Evolutionary conservation across 2,113 vertebrate species (phyloP).

Genomic region (Aptenodytes forsteri): DNA sequence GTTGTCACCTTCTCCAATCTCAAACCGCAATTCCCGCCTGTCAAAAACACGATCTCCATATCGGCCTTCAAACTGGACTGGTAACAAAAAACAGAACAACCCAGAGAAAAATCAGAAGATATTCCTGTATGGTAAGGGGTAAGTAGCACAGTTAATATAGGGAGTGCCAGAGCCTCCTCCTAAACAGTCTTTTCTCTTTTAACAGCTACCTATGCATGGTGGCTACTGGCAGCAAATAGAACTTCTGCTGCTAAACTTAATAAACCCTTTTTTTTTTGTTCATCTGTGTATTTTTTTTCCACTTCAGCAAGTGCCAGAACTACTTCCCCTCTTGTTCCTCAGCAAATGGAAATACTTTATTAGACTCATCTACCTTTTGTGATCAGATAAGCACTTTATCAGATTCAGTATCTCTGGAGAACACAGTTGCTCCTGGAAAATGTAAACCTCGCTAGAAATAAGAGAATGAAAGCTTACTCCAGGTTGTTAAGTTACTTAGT

Average conservation of each 20-base stretch:
- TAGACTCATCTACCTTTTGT: not conserved
- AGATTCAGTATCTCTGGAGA: not conserved
- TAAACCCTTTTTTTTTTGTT: fast-evolving
- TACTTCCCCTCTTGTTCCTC: not conserved
- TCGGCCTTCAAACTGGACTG: constrained; percentile 86
- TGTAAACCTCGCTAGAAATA: not conserved
- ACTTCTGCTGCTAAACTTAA: not conserved
- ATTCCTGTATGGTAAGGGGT: not conserved
- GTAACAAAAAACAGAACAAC: not conserved
- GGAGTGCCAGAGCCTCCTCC: not conserved
- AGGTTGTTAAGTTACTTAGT: not conserved
- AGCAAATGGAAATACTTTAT: not conserved
- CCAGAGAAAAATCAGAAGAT: not conserved
- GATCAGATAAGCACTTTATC: not conserved
- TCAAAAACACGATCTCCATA: constrained; percentile 84
- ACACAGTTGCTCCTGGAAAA: not conserved
- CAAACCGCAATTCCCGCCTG: constrained; percentile 87
- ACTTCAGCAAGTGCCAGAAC: not conserved
- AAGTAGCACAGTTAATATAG: not conserved
- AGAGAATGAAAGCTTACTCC: not conserved
- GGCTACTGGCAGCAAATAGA: not conserved
- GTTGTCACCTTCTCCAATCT: constrained; percentile 88
- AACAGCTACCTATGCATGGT: not conserved
- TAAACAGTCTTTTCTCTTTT: not conserved
- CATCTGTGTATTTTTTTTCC: not conserved